A percentile compares a stretch with the other conserved stretches of the same genome.
These are phyloP conservation scores for Oligia latruncula DNA, from an alignment of 2,888 invertebrate species.

Conservation along the genomic window DNA sequence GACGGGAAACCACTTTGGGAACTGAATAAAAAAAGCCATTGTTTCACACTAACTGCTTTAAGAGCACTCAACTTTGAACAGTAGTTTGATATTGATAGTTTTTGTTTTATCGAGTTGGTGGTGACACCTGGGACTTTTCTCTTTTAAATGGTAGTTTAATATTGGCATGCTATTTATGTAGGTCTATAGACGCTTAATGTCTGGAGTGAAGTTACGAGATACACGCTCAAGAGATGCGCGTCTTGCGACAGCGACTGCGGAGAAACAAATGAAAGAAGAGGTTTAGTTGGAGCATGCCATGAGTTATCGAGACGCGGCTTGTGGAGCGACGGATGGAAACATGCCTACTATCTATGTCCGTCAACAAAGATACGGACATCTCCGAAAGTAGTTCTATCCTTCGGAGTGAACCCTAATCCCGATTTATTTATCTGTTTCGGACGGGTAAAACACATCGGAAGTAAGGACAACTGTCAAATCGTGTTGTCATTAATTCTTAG, in stretches of 20 bases:
- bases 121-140: constrained; percentile 54
- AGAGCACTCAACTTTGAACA: constrained; percentile 53
- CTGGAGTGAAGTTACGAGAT: not conserved
- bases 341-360: not conserved
- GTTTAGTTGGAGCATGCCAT: too few species aligned
- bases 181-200: not conserved
- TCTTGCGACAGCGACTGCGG: not conserved
- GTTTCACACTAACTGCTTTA: constrained; percentile 62
- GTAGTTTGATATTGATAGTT: constrained; percentile 63
- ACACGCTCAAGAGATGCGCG: too few species aligned
- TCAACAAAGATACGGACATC: not conserved
- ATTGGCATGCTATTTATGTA: not conserved
- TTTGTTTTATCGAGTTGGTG: constrained; percentile 51
- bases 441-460: not conserved
- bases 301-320: not conserved
- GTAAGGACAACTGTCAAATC: not conserved
- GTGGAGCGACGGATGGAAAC: too few species aligned
- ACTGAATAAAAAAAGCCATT: constrained; percentile 71
- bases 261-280: not conserved
- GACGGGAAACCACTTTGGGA: constrained; percentile 68
- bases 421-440: not conserved
- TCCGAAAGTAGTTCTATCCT: not conserved
- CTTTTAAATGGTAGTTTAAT: constrained; percentile 11
- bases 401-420: not conserved
- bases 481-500: not conserved